A percentile compares a stretch with the other conserved stretches of the same genome.
phyloP scores from a whole-genome alignment of 2,113 vertebrate species.

The Crotalus helleri region DNA sequence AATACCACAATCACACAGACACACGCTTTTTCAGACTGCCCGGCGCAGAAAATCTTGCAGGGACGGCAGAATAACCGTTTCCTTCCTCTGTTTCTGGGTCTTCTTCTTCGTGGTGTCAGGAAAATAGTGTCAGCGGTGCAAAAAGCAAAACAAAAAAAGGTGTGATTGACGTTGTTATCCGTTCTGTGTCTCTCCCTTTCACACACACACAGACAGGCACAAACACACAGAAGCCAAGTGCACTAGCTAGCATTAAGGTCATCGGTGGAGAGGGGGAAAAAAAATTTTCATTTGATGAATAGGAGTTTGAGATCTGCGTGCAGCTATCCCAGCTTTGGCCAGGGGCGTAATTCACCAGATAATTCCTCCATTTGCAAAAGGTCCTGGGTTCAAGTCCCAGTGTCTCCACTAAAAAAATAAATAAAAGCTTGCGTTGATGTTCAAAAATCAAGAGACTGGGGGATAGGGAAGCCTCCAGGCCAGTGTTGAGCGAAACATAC shows the following conservation, averaged over 20 bases:
- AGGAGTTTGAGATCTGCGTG: background rate
- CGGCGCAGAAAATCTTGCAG: background rate
- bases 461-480: background rate
- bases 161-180: background rate
- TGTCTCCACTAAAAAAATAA: background rate
- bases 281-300: background rate
- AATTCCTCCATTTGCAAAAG: background rate
- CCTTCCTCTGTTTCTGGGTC: background rate
- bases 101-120: background rate
- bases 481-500: background rate
- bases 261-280: background rate
- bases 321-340: background rate
- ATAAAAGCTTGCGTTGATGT: background rate
- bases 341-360: background rate
- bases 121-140: background rate
- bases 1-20: background rate
- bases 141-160: background rate
- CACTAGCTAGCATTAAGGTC: background rate
- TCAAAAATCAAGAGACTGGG: background rate
- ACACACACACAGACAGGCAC: too few species aligned
- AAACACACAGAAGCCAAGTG: background rate
- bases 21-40: background rate
- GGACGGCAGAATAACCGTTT: background rate
- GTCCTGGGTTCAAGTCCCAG: background rate
- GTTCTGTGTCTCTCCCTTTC: background rate